Conservation (phyloP, 2,888 invertebrate genomes). For the Acanthococcus lagerstroemiae region DNA sequence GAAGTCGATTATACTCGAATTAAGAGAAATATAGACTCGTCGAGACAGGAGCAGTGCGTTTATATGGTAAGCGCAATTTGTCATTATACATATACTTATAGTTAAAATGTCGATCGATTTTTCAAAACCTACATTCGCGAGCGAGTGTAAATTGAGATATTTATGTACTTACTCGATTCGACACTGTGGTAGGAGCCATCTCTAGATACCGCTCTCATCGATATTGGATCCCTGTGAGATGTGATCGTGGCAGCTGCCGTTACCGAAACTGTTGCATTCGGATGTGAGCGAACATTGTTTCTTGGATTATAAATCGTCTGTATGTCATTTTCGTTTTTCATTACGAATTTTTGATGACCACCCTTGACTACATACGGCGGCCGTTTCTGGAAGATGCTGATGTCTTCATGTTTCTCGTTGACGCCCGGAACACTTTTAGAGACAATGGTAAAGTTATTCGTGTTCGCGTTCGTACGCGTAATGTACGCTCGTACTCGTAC, state of each 20-base stretch:
- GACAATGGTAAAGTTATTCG: no score
- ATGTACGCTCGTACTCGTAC: no score
- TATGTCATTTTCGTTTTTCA: constrained; percentile 34
- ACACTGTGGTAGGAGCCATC: constrained; percentile 28
- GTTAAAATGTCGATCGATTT: no score
- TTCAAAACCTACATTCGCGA: no score
- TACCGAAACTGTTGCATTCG: neutral
- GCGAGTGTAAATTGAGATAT: constrained; percentile 1
- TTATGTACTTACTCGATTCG: constrained; percentile 21
- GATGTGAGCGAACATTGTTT: constrained; percentile 16
- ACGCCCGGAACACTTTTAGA: no score
- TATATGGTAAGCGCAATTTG: neutral
- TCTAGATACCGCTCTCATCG: constrained; percentile 13
- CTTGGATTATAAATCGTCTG: constrained; percentile 33
- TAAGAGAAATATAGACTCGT: neutral
- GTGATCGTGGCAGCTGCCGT: no score
- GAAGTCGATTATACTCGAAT: neutral
- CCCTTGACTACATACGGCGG: neutral
- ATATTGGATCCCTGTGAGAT: constrained; percentile 8
- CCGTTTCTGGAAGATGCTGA: no score
- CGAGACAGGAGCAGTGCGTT: neutral
- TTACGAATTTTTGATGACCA: constrained; percentile 47
- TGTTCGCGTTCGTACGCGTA: no score
- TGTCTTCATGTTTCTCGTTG: no score
- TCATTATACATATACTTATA: neutral